Evolutionary conservation across 2,888 invertebrate species (phyloP), one percentile per base, ranked within the genome.

Genomic region (Ophion ventricosus): DNA sequence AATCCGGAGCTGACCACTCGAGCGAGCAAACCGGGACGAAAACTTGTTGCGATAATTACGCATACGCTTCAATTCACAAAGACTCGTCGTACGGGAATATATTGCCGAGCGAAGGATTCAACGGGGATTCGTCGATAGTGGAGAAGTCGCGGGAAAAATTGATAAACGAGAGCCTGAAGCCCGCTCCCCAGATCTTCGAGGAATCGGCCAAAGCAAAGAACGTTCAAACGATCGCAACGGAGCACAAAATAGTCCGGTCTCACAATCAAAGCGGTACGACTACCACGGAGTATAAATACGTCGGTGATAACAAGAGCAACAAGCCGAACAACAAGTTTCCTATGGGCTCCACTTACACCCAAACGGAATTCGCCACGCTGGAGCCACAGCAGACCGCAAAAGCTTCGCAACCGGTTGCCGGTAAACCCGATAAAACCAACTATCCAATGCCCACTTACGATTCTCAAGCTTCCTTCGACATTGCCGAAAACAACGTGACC

Each of bases 381-480:
- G 90, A 89, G 57, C 88, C 90, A n/a, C 88, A 90, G 20, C 90
- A 91, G 35, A 86, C 67, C 5, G 29, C 87, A 8, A 87, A 90
- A 83, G 88, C 59, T 67, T 90, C 91, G 82, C 90, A 91, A 10
- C 56, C 87, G 0, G 83, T 89, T 59, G 35, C 87, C 10, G 61
- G 88, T 2, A 92, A 92, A 76, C 80, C 90, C 0, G 92, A 92
- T 8, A 93, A 93, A 56, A 64, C 91, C 0, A 87, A 88, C 49
- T 93, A 93, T 66, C 86, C 90, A 56, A 89, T 92, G 77, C 85
- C 92, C 0, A 90, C 88, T 40, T 93, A 92, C 54, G 91, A 92
- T 75, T 74, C 90, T 4, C 91, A 91, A 56, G 85, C 90, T 2
- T 89, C 89, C 2, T 93, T 92, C 49, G 92, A 91, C 40, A 70